Base-by-base conservation (phyloP, 92 coral and sea anemone species). In the Heteractis magnifica region DNA sequence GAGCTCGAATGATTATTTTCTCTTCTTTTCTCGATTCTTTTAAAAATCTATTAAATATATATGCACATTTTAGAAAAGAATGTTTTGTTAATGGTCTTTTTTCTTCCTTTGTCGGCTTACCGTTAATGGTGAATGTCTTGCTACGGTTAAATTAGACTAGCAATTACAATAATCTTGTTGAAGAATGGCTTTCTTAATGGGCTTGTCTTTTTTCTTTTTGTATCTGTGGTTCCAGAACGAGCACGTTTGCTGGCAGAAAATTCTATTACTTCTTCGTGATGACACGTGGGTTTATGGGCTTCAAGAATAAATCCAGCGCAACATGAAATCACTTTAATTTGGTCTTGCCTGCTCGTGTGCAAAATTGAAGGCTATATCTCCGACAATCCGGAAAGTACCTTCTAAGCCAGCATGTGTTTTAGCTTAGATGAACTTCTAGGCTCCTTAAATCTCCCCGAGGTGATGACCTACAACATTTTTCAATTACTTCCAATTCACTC, bases 331-430 rank as follows among this genome's bases (percentile, higher is more conserved):
- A 34, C 44, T 34, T 34, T 34, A 34, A 34, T 34, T 34, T 34
- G 44, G 48, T 51, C 73, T 19, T 81, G 73, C 68, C 77, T 70
- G 62, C 73, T 81, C 84, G 19, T 21, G 50, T 49, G 23, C 44
- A 10, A 15, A 8, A 34, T 51, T 81, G 65, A 81, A 68, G 73
- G 10, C 84, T 19, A 78, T 56, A 23, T 81, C 51, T 41, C 21
- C 41, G 52, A 71, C 49, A 51, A 11, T 53, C 84, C 84, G 84
- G 84, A 68, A 60, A 65, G 84, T 77, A 68, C 26, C 74, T 56
- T 65, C 65, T 81, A 56, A 58, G 53, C 77, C 77, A 23, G 60
- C 75, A 80, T 80, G 75, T 20, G 71, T 16, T 64, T 34, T 23
- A 26, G 50, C 73, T 10, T 68, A 68, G 73, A 81, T 59, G 34